phyloP scores from a whole-genome alignment of 2,888 invertebrate genomes.

The Eupithecia abbreviata region DNA sequence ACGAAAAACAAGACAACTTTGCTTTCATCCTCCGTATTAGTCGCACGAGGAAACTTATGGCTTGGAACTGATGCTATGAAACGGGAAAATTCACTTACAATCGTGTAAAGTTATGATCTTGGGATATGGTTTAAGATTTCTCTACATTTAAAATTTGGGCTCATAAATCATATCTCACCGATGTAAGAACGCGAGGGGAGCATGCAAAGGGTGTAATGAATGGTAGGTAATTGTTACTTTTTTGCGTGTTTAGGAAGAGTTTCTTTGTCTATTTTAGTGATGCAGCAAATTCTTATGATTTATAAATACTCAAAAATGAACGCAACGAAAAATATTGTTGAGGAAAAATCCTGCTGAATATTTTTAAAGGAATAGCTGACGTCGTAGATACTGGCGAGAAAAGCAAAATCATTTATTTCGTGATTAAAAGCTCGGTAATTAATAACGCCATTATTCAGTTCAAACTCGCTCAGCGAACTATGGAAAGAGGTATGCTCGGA shows the following conservation, averaged over 20 bases:
- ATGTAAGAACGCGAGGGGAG: conserved; percentile 7
- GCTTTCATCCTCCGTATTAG: not conserved
- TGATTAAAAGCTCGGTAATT: not conserved
- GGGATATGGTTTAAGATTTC: not conserved
- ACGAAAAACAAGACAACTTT: conserved; percentile 4
- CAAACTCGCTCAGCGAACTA: no score
- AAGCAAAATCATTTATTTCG: not conserved
- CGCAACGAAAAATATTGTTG: not conserved
- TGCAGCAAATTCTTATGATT: conserved; percentile 7
- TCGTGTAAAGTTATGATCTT: no score
- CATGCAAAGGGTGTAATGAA: conserved; percentile 15
- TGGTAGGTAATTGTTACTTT: conserved; percentile 1
- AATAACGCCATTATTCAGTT: no score
- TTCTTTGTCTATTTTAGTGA: conserved; percentile 16
- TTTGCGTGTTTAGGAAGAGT: conserved; percentile 17
- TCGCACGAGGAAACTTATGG: not conserved
- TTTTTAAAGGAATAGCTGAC: no score
- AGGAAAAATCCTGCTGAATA: not conserved
- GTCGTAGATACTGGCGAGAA: not conserved
- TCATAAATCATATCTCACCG: conserved; percentile 22
- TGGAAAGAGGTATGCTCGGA: no score
- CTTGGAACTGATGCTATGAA: not conserved
- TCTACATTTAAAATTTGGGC: conserved; percentile 11
- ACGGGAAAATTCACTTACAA: no score
- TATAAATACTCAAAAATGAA: no score